Conservation (phyloP, 2,113 vertebrate species). For the Athene noctua region DNA sequence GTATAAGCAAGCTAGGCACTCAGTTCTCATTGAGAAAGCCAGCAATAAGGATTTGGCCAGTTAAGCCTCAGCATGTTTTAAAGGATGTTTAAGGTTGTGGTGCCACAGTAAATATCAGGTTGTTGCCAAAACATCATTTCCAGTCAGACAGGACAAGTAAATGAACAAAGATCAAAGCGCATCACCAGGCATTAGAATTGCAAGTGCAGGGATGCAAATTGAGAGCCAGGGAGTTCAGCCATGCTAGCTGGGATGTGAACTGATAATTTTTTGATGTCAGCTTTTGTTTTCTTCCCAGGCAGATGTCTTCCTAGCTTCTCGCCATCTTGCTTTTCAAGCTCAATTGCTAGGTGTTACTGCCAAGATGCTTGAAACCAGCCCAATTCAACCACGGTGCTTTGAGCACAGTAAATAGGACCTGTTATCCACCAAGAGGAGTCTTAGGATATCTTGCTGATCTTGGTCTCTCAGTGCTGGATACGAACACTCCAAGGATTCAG, state of each 20-base stretch:
- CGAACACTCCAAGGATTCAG: neutral
- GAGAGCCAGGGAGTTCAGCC: neutral
- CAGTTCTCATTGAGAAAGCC: neutral
- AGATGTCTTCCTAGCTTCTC: neutral
- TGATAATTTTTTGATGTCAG: conserved; percentile 10
- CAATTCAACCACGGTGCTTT: neutral
- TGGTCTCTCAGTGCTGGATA: neutral
- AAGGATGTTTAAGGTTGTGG: neutral
- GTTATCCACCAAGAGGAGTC: neutral
- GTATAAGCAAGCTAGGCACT: neutral
- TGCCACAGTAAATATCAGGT: conserved; percentile 43
- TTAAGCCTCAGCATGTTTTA: neutral
- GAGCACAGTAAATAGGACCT: neutral
- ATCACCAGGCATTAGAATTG: neutral
- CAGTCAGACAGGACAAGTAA: conserved; percentile 37
- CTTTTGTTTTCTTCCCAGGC: neutral
- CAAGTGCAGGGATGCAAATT: conserved; percentile 26
- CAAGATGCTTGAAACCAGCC: neutral
- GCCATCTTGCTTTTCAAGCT: neutral
- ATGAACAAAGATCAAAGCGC: conserved; percentile 1
- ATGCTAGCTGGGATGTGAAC: neutral
- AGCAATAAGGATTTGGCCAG: neutral
- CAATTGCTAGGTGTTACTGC: neutral
- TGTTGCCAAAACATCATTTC: conserved; percentile 51
- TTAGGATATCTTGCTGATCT: neutral